Base-by-base conservation (phyloP, 2,888 invertebrate genomes). In the Lysandra coridon region DNA sequence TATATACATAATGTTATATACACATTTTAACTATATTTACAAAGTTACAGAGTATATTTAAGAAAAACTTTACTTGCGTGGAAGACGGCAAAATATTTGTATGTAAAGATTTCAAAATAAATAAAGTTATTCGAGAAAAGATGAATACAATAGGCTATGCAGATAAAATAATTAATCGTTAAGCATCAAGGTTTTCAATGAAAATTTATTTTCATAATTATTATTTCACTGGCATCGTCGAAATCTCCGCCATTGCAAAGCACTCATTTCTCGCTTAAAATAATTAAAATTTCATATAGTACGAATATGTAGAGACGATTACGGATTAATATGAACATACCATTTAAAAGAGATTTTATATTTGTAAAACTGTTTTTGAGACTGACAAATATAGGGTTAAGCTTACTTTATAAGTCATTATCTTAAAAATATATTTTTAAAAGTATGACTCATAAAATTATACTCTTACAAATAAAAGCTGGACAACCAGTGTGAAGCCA, bases 21-120 rank as follows among this genome's bases (percentile, higher is more conserved):
- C 79, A 79, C 14, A 1, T 78, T 53, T 49, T 23, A 23, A 23
- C 60, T 74, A 79, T 79, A 79, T 78, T 49, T 79, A 79, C 79
- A 79, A 62, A 33, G 12, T 53, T 44, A 74, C 37, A 74, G 23
- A n/a, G 37, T 60, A n/a, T 57, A n/a, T 57, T 69, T 44, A 12
- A 30, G 53, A 76, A 17, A 33, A 40, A 49, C 57, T 57, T 14
- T 17, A 76, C 33, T 30, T 33, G 53, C 23, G 23, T 76, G 76
- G 76, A 76, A 76, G 76, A 53, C 76, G 44, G 76, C 53, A 53
- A 53, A 53, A 30, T 57, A 57, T 57, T 53, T 57, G 23, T 53
- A 17, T 14, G 40, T 44, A 5, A 74, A 44, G 44, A 44, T 44
- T 23, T 23, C n/a, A n/a, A 44, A 44, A 44, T n/a, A 44, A 44